Evolutionary conservation across 2,888 invertebrate genomes (phyloP).

Genomic region (Chrysolina oricalcia): DNA sequence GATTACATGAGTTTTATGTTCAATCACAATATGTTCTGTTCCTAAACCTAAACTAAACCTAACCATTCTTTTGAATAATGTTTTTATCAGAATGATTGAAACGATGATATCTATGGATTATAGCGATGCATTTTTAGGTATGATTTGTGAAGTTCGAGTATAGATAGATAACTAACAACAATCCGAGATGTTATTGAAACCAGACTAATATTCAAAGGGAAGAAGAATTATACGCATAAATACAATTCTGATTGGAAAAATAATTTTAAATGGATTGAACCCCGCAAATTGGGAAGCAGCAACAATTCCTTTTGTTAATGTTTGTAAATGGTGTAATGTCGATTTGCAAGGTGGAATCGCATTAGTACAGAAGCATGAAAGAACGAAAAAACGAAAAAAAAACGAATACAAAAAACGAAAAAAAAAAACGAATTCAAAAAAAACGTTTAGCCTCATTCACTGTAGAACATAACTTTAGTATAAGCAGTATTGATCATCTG

Average conservation of each 20-base stretch:
- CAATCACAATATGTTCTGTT: no score
- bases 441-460: slow-evolving; percentile 6
- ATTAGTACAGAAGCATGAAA: no score
- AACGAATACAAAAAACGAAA: not conserved
- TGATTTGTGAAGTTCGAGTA: no score
- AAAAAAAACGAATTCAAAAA: not conserved
- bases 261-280: slow-evolving; percentile 4
- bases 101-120: no score
- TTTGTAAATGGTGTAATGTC: not conserved
- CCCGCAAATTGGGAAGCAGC: not conserved
- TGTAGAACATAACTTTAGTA: not conserved
- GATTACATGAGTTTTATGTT: no score
- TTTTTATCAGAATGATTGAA: no score
- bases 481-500: slow-evolving; percentile 10
- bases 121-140: no score
- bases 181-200: no score
- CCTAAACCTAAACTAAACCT: no score
- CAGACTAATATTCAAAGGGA: not conserved
- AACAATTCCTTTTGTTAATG: no score
- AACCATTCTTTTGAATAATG: no score
- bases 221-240: slow-evolving; percentile 1
- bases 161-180: not conserved
- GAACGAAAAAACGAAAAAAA: no score
- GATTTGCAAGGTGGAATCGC: slow-evolving; percentile 15
- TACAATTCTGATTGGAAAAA: slow-evolving; percentile 1